Conservation (phyloP, 2,797 vertebrate genomes). For the Pseudochirops corinnae region DNA sequence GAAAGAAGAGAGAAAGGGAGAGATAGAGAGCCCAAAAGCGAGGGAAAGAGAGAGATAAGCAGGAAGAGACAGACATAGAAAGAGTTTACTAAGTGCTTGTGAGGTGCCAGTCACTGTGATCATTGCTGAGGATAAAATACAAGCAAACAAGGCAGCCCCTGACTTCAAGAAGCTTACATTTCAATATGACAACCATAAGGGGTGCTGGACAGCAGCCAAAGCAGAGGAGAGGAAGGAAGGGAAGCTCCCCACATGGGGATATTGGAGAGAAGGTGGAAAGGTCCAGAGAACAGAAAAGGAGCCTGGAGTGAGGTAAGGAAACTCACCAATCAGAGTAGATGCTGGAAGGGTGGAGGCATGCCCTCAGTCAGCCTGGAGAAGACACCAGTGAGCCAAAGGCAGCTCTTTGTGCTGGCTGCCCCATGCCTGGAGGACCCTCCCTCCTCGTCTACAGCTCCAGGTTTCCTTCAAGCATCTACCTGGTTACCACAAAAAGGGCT, state of each 20-base stretch:
- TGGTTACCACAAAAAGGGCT: neutral
- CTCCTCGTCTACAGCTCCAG: neutral
- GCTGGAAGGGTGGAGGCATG: neutral
- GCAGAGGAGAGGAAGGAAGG: no score
- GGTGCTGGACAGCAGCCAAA: neutral
- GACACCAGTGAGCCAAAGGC: no score
- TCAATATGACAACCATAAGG: neutral
- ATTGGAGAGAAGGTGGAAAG: neutral
- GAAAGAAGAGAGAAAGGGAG: neutral
- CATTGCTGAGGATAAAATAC: neutral
- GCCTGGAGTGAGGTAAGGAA: no score
- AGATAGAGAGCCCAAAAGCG: neutral
- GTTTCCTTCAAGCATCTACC: neutral
- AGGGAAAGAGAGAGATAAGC: neutral
- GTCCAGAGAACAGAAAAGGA: neutral
- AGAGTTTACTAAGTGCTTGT: constrained; percentile 67
- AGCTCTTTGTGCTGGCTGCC: no score
- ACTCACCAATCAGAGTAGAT: neutral
- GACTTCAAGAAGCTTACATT: neutral
- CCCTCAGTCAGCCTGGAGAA: neutral
- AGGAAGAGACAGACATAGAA: neutral
- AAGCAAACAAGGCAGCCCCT: neutral
- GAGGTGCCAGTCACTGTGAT: constrained; percentile 11
- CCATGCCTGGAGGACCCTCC: neutral
- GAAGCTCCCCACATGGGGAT: neutral